Base-by-base conservation (phyloP, 2,113 vertebrate genomes). In the Strix uralensis region DNA sequence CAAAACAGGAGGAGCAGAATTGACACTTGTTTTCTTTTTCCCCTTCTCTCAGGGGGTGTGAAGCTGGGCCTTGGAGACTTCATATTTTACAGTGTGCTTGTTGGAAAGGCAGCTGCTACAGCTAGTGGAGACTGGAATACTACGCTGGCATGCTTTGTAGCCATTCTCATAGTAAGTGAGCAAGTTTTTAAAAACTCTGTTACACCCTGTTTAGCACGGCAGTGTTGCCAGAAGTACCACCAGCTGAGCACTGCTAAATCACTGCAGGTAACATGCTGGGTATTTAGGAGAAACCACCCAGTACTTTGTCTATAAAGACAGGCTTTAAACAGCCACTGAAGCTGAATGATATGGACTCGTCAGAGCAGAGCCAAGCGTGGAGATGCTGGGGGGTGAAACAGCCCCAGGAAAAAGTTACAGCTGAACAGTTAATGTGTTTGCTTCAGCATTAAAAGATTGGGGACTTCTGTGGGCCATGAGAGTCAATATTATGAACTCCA, bases 71-170 rank as follows among this genome's bases (percentile, higher is more conserved):
- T 99, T 7, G 99, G 99, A 22, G 99, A 99, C 89, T 99, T 99
- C 98, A 99, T 99, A 98, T 99, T 99, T 98, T 99, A 99, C 98
- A 99, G 99, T 0, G 99, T 99, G 15, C 98, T 99, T 91, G 99
- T 99, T 67, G 99, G 99, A 49, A 99, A 99, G 96, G 99, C 99
- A 2, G 99, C 99, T 1, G 99, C 99, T 34, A 98, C 98, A 0
- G 99, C 98, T 30, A 98, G 99, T 1, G 99, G 99, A 58, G 99
- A 99, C 98, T 99, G 99, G 99, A 99, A 99, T 96, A 99, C 99
- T 6, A 99, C 99, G 0, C 92, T 99, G 67, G 99, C 99, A 95
- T 99, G 99, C 96, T 99, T 99, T 25, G 99, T 99, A 9, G 99
- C 99, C 95, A 99, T 99, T 72, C 99, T 99, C 21, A 99, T 99